phyloP scores from a whole-genome alignment of 2,113 vertebrate genomes.

The Rhineura floridana region DNA sequence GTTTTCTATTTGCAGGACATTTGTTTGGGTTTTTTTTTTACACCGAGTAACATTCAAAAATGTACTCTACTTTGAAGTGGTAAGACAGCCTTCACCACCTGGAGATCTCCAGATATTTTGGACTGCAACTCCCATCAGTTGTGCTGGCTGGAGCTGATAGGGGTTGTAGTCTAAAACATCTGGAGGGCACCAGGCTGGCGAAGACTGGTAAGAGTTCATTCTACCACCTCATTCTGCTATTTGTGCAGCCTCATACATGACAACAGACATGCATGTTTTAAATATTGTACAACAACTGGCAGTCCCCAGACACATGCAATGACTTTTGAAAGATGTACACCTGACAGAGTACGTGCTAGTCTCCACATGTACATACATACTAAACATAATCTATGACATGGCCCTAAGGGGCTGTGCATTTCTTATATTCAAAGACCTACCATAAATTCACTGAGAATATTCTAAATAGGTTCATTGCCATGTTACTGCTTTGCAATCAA shows the following conservation, averaged over 20 bases:
- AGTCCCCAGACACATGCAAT: background rate
- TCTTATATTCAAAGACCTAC: background rate
- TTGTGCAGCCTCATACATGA: background rate
- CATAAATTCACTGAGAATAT: background rate
- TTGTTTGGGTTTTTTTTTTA: background rate
- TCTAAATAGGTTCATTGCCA: background rate
- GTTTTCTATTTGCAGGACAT: background rate
- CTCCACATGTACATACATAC: background rate
- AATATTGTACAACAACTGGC: background rate
- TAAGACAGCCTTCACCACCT: too few relatives aligned
- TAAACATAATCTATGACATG: background rate
- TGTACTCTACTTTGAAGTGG: background rate
- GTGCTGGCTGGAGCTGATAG: too few relatives aligned
- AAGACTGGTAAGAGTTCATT: background rate
- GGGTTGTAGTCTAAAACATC: too few relatives aligned
- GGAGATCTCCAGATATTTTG: too few relatives aligned
- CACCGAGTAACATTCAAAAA: background rate
- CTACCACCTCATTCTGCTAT: background rate
- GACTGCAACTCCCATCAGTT: too few relatives aligned
- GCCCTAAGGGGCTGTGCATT: background rate
- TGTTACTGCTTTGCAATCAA: background rate
- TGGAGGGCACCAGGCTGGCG: too few relatives aligned
- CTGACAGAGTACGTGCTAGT: background rate
- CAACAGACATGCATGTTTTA: background rate
- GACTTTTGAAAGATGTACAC: background rate